Base-by-base conservation (phyloP, 2,888 invertebrate genomes). In the Tiliacea aurago region DNA sequence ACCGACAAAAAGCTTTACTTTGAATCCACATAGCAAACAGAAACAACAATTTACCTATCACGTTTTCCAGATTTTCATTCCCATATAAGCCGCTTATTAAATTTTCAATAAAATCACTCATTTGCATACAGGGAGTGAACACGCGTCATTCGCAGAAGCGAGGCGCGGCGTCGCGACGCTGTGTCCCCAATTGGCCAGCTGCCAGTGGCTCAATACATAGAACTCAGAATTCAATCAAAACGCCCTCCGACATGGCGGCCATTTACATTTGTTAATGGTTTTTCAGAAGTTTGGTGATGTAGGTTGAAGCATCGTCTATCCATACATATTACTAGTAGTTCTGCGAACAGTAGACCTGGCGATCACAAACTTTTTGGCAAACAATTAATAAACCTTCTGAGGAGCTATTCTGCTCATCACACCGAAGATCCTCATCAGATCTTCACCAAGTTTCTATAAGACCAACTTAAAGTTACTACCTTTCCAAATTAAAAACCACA, bases 201-300 rank as follows among this genome's bases (percentile, higher is more conserved):
- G 84, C 87, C 86, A 86, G 82, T 74, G 69, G 51, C 73, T 77
- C 77, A 85, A 86, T 85, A 79, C 67, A 86, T 79, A 80, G 72
- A 66, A 64, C 76, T 84, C 87, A 79, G 73, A 85, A 84, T 87
- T 87, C 86, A 86, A 86, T 87, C 87, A 87, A 78, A 85, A 56
- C 72, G 63, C 65, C 73, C 73, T 72, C 65, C 68, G 66, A 78
- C 67, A 79, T 69, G 59, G 43, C 74, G 51, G 55, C 49, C 61
- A 82, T 87, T 84, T 84, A 80, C 80, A 83, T 86, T 70, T 76
- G 72, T 75, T 84, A 84, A 83, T 83, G 67, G 64, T 81, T 81
- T 80, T 82, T 81, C 66, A 75, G 83, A 78, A 71, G 63, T 70
- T 63, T 70, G 62, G 23, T 66, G 47, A 73, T 59, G 18, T 51